Evolutionary conservation across 2,797 vertebrate species (phyloP).

Genomic region (Melanotaenia boesemani): DNA sequence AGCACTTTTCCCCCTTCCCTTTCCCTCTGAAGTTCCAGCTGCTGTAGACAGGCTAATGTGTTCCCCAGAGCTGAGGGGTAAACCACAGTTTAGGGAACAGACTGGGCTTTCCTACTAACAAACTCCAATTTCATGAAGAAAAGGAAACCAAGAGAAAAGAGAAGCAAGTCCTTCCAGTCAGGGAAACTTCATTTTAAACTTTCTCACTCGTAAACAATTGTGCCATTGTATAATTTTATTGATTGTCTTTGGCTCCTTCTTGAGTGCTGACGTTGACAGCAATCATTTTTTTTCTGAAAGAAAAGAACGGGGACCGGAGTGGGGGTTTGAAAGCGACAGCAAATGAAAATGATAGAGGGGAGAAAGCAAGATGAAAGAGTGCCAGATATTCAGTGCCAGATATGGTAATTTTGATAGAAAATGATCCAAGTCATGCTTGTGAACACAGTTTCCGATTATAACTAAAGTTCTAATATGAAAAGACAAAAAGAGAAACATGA

Average conservation of each 20-base stretch:
- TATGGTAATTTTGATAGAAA: background rate
- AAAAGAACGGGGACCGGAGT: background rate
- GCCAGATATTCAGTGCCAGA: background rate
- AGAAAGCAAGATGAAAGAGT: conserved; percentile 13
- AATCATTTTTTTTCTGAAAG: conserved; percentile 16
- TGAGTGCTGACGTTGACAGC: conserved; percentile 23
- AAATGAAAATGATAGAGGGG: background rate
- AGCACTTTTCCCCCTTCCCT: conserved; percentile 28
- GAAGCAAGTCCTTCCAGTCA: conserved; percentile 14
- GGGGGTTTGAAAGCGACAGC: background rate
- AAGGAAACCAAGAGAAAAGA: conserved; percentile 32
- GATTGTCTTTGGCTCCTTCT: conserved; percentile 33
- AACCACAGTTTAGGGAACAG: conserved; percentile 67
- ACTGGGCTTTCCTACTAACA: conserved; percentile 66
- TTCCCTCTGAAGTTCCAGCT: conserved; percentile 75
- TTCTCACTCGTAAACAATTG: conserved; percentile 46
- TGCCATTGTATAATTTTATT: conserved; percentile 46
- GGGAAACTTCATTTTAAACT: conserved; percentile 34
- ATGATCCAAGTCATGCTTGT: background rate
- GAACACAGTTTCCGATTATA: background rate
- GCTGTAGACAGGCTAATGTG: conserved; percentile 79
- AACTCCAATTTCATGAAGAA: conserved; percentile 64
- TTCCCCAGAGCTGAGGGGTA: conserved; percentile 77
- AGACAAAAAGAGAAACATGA: conserved; percentile 1
- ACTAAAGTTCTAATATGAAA: background rate